Evolutionary conservation across 2,113 vertebrate genomes (phyloP), one percentile per base, ranked within the genome.

Genomic region (Archilochus colubris): DNA sequence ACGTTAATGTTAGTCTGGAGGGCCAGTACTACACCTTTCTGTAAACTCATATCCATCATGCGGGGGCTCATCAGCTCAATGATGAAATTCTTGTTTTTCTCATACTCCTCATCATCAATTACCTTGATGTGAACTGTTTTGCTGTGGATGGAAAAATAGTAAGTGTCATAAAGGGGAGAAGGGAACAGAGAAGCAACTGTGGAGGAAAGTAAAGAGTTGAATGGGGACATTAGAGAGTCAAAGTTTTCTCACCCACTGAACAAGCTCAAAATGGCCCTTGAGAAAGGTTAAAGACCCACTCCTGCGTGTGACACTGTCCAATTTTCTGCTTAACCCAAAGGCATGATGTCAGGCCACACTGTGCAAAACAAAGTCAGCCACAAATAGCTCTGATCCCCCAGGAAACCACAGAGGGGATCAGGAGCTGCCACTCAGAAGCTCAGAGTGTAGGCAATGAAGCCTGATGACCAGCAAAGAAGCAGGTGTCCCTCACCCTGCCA

Each of bases 51-150:
- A 98, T 98, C 98, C 98, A 98, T 97, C 98, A 98, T 97, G 97
- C 96, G 97, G 96, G 98, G 98, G 83, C 96, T 98, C 97, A 97
- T 97, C 98, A 98, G 97, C 98, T 98, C 98, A 98, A 98, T 97
- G 98, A 98, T 97, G 98, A 98, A 98, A 98, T 96, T 98, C 98
- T 98, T 98, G 98, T 96, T 98, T 98, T 98, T 98, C 95, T 98
- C 98, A 98, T 98, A 98, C 63, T 97, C 97, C 97, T 98, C 98
- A 98, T 98, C 98, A 98, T 98, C 98, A 98, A 98, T 98, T 98
- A 98, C 97, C 97, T 98, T 98, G 98, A 98, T 98, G 97, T 98
- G 97, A 98, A 98, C 88, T 97, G 97, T 98, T 98, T 98, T 98
- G 98, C 98, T 98, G 98, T 97, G 97, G 95, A 98, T 16, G 97